These are phyloP conservation scores for Argyra leucocephala DNA, from an alignment of 2,888 invertebrate species.

Conservation along the genomic window DNA sequence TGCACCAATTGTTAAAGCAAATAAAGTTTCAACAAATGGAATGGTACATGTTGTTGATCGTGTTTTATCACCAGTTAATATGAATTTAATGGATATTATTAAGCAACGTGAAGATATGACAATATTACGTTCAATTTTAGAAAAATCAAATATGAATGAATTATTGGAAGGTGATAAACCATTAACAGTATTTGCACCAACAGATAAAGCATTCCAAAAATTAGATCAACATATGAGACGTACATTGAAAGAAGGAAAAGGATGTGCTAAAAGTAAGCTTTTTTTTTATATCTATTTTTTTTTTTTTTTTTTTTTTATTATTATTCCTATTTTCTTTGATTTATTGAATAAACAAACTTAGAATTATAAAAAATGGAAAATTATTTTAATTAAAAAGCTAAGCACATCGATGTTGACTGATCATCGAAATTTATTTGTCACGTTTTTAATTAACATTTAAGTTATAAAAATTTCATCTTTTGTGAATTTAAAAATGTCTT, in stretches of 20 bases:
- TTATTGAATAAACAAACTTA: no score
- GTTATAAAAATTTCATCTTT: no score
- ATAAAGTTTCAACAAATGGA: conserved; percentile 56
- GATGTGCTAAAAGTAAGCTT: conserved; percentile 52
- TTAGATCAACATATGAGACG: conserved; percentile 46
- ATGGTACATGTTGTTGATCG: conserved; percentile 55
- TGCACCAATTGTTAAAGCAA: conserved; percentile 50
- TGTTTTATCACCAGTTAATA: conserved; percentile 50
- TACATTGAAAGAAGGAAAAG: conserved; percentile 49
- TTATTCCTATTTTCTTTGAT: no score
- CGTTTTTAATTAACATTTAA: no score
- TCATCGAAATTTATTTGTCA: no score
- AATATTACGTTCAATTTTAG: conserved; percentile 48
- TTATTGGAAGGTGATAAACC: conserved; percentile 47
- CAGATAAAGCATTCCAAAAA: conserved; percentile 57
- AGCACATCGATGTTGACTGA: no score
- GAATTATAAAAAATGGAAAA: no score
- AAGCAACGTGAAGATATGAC: conserved; percentile 50
- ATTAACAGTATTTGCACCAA: conserved; percentile 57
- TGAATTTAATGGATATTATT: conserved; percentile 51
- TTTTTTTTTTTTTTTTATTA: no score
- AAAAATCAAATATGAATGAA: conserved; percentile 49
- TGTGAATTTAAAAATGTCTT: no score
- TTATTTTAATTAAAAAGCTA: no score
- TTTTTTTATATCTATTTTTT: not conserved